Conservation (phyloP, 2,113 vertebrate genomes). For the Albula goreensis region DNA sequence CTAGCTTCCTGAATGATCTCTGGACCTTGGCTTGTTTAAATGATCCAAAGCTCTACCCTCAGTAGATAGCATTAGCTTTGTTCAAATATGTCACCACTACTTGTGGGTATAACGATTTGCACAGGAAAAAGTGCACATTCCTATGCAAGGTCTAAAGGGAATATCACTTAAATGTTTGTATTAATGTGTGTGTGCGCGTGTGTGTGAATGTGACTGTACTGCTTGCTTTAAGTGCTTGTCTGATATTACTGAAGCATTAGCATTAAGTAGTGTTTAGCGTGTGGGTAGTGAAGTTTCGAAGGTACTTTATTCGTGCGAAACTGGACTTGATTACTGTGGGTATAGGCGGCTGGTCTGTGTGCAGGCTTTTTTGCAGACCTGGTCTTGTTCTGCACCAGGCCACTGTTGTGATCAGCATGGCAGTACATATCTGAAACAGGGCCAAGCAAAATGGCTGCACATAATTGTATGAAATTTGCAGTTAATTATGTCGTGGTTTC, state of each 20-base stretch:
- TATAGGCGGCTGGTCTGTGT: neutral
- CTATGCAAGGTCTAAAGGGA: conserved; percentile 1
- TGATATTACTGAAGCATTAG: neutral
- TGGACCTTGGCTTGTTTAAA: too few relatives aligned
- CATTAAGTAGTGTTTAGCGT: neutral
- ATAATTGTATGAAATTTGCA: neutral
- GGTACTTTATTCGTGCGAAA: neutral
- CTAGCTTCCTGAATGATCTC: too few relatives aligned
- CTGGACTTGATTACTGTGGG: neutral
- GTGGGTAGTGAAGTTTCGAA: neutral
- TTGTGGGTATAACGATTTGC: neutral
- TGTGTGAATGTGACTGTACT: neutral
- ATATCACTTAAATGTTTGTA: neutral
- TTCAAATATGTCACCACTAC: neutral
- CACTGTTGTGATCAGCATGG: neutral
- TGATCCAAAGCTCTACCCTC: too few relatives aligned
- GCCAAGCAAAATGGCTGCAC: neutral
- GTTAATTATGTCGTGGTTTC: neutral
- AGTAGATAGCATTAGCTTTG: neutral
- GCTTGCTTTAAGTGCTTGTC: neutral
- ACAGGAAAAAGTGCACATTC: neutral
- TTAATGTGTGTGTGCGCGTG: neutral
- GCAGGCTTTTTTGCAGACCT: neutral
- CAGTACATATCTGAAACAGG: neutral
- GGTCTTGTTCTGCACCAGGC: neutral